Evolutionary conservation across 2,113 vertebrate species (phyloP).

Genomic region (Xenus cinereus): DNA sequence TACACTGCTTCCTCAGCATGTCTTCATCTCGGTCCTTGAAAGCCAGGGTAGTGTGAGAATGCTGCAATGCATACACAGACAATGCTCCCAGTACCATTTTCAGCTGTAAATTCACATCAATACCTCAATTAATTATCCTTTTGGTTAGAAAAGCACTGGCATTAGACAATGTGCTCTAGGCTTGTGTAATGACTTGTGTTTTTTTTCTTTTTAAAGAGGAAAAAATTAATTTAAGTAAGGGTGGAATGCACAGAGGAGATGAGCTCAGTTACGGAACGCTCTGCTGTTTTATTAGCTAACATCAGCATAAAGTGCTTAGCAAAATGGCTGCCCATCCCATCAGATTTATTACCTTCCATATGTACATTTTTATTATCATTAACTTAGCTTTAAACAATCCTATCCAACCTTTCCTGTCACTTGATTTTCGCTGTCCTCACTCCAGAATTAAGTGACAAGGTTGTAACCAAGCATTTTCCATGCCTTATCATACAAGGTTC

Average conservation of each 20-base stretch:
- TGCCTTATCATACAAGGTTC: neutral
- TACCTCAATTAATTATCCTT: neutral
- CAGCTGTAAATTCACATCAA: neutral
- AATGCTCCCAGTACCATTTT: neutral
- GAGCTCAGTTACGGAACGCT: neutral
- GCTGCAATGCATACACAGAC: neutral
- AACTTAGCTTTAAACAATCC: slow-evolving; percentile 13
- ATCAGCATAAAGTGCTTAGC: neutral
- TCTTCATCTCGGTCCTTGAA: neutral
- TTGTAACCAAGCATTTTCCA: neutral
- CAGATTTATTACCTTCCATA: slow-evolving; percentile 40
- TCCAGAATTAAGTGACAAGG: neutral
- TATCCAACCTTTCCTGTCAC: neutral
- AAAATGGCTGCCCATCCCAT: slow-evolving; percentile 37
- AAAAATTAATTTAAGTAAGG: neutral
- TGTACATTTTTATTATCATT: slow-evolving; percentile 36
- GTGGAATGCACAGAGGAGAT: neutral
- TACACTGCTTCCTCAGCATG: neutral
- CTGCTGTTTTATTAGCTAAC: slow-evolving; percentile 27
- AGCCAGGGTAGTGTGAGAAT: no score
- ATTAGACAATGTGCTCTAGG: neutral
- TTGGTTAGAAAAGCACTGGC: neutral
- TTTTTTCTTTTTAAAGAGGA: neutral
- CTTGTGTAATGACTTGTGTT: neutral
- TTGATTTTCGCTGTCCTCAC: slow-evolving; percentile 17